phyloP scores from a whole-genome alignment of 2,113 vertebrate genomes.

The Macrotus californicus region DNA sequence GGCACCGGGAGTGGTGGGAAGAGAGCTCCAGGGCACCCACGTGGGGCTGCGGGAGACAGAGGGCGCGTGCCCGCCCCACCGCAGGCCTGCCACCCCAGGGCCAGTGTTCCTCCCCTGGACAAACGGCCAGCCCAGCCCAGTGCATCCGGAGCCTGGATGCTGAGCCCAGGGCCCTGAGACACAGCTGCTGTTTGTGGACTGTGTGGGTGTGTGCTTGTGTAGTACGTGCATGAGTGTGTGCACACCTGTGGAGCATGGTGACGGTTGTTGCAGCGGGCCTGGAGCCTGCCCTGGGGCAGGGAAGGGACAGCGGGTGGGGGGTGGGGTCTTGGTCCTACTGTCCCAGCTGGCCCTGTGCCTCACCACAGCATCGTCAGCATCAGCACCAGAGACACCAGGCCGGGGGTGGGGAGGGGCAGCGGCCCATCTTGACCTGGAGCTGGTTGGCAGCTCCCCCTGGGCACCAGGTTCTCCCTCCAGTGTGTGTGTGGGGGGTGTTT shows the following conservation, averaged over 20 bases:
- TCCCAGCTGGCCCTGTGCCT: background rate
- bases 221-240: fast-evolving
- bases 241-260: no score
- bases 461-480: background rate
- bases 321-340: fast-evolving
- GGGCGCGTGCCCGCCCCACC: fast-evolving
- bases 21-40: fast-evolving
- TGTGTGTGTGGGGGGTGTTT: no score
- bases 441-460: background rate
- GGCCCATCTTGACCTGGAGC: background rate
- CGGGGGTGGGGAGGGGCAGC: background rate
- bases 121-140: fast-evolving
- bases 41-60: background rate
- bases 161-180: fast-evolving
- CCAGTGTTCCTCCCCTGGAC: background rate
- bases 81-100: no score
- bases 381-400: no score
- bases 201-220: fast-evolving
- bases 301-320: fast-evolving
- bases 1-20: fast-evolving
- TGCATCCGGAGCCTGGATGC: background rate
- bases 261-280: background rate
- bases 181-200: background rate
- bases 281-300: background rate
- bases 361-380: fast-evolving